A percentile compares a stretch with the other conserved stretches of the same genome.
Conservation (phyloP, 2,797 vertebrate genomes). For the Peromyscus nudipes region DNA sequence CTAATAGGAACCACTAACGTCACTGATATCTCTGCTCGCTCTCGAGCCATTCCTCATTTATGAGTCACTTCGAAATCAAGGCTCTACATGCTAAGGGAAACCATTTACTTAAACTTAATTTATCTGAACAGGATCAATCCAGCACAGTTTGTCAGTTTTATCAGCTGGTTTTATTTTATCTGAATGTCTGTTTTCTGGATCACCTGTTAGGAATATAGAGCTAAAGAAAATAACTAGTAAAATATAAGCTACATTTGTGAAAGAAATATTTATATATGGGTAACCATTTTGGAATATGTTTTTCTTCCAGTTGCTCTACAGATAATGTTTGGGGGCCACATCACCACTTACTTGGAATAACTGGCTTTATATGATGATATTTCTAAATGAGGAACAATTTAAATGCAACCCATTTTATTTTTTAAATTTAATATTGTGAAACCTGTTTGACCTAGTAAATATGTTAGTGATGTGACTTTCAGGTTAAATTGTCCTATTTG, state of each 20-base stretch:
- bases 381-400: constrained; percentile 60
- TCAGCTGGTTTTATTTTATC: constrained; percentile 85
- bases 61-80: constrained; percentile 87
- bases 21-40: constrained; percentile 83
- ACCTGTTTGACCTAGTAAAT: constrained; percentile 49
- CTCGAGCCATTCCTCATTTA: constrained; percentile 80
- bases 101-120: constrained; percentile 89
- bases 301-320: constrained; percentile 74
- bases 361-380: constrained; percentile 70
- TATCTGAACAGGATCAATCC: constrained; percentile 86
- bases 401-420: constrained; percentile 74
- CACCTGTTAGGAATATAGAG: constrained; percentile 77
- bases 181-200: constrained; percentile 45
- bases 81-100: constrained; percentile 89
- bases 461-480: constrained; percentile 39
- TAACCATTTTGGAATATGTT: constrained; percentile 65
- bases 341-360: constrained; percentile 71
- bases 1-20: constrained; percentile 84
- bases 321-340: constrained; percentile 70
- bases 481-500: constrained; percentile 56
- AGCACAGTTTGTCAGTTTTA: constrained; percentile 87
- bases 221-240: constrained; percentile 59
- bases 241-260: constrained; percentile 69
- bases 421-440: constrained; percentile 77
- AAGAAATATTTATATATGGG: constrained; percentile 72